phyloP scores from a whole-genome alignment of 2,888 invertebrate genomes.

The Sycophila texana region DNA sequence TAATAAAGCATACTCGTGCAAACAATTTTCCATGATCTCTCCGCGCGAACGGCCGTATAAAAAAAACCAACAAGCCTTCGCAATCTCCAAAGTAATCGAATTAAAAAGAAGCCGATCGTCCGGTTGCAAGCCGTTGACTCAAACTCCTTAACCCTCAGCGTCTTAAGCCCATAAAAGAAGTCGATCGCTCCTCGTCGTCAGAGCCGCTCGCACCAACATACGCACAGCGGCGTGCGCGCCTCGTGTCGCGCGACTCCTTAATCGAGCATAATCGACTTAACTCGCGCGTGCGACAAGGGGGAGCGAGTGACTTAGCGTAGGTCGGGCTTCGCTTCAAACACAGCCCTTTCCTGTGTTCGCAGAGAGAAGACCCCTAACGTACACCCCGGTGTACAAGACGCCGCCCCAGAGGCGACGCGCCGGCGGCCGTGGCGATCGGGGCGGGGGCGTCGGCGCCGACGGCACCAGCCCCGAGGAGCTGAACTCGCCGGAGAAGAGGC shows the following conservation, averaged over 20 bases:
- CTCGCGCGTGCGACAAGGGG: not conserved
- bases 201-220: not conserved
- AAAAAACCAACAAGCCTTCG: no score
- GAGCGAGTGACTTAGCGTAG: not conserved
- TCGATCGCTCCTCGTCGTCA: not conserved
- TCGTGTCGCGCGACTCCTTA: conserved; percentile 43
- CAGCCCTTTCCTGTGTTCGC: conserved; percentile 58
- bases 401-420: conserved; percentile 69
- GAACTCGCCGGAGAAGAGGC: conserved; percentile 68
- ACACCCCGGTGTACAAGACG: conserved; percentile 71
- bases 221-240: not conserved
- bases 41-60: no score
- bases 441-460: conserved; percentile 25
- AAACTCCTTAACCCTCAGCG: not conserved
- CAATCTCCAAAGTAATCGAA: no score
- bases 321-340: conserved; percentile 40
- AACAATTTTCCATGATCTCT: no score
- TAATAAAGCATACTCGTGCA: no score
- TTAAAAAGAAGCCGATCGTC: no score
- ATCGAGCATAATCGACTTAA: conserved; percentile 55
- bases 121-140: no score
- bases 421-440: conserved; percentile 68
- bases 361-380: conserved; percentile 73
- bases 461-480: conserved; percentile 60
- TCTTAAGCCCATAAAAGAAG: not conserved